phyloP scores from a whole-genome alignment of 2,888 invertebrate genomes.

The Hirtodrosophila cameraria region DNA sequence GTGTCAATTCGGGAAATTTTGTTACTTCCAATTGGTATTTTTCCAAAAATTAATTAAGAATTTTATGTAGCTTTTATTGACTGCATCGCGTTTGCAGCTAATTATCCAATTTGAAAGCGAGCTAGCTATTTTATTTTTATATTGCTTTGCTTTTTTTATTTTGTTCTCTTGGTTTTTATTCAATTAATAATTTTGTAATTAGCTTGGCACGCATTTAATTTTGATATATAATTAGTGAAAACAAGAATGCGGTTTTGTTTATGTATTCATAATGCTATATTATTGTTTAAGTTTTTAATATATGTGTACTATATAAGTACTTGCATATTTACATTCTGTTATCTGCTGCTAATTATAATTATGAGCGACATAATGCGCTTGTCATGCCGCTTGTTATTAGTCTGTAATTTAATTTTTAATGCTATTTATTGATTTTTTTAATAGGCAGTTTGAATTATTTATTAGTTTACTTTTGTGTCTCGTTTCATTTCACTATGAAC shows the following conservation, averaged over 20 bases:
- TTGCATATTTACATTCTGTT: constrained; percentile 22
- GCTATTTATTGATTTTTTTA: constrained; percentile 31
- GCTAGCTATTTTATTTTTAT: not conserved
- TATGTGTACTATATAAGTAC: not conserved
- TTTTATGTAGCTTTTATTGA: constrained; percentile 57
- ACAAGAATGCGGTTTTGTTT: constrained; percentile 66
- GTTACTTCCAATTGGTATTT: not conserved
- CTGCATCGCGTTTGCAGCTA: constrained; percentile 32
- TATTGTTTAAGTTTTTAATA: constrained; percentile 24
- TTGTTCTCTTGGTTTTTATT: constrained; percentile 38
- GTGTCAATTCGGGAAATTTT: not conserved
- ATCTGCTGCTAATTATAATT: constrained; percentile 50
- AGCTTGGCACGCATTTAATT: constrained; percentile 64
- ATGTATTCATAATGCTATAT: constrained; percentile 50
- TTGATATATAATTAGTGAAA: constrained; percentile 70
- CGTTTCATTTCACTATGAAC: constrained; percentile 7
- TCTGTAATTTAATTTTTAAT: constrained; percentile 14
- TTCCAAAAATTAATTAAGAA: constrained; percentile 61
- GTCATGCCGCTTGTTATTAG: constrained; percentile 38
- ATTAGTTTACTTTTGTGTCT: constrained; percentile 17
- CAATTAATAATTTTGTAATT: constrained; percentile 63
- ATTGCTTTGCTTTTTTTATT: not conserved
- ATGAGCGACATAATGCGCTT: constrained; percentile 53
- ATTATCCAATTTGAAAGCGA: constrained; percentile 45
- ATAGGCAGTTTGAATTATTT: constrained; percentile 30